Conservation (phyloP, 2,113 vertebrate species). For the Orthonyx spaldingii region DNA sequence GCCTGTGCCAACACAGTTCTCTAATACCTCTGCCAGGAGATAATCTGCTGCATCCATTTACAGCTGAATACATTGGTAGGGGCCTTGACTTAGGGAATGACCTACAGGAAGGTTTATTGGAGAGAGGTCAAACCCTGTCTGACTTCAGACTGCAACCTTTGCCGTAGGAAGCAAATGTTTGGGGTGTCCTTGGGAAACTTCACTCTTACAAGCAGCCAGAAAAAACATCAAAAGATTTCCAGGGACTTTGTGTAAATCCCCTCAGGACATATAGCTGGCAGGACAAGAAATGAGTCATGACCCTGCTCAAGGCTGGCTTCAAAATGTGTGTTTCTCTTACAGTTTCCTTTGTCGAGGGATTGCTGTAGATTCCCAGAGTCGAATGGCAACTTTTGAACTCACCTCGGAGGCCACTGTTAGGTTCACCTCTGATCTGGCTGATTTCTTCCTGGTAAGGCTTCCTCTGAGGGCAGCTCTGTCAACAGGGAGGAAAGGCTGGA, state of each 20-base stretch:
- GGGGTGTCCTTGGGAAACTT: conserved; percentile 26
- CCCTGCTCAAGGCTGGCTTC: neutral
- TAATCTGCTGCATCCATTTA: neutral
- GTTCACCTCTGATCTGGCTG: conserved; percentile 77
- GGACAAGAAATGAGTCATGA: neutral
- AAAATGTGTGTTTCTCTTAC: neutral
- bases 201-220: neutral
- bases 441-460: conserved; percentile 86
- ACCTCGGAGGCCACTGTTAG: conserved; percentile 75
- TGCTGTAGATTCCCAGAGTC: conserved; percentile 75
- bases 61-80: neutral
- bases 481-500: neutral
- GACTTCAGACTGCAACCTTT: neutral
- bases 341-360: conserved; percentile 90
- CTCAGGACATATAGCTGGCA: neutral
- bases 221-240: neutral
- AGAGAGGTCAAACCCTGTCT: neutral
- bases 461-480: neutral
- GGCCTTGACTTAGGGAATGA: neutral
- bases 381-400: conserved; percentile 79
- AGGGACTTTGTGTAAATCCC: neutral
- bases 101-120: neutral
- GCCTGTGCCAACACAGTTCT: rapidly evolving
- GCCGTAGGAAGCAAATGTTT: neutral
- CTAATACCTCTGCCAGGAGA: neutral